Evolutionary conservation across 2,113 vertebrate genomes (phyloP), one percentile per base, ranked within the genome.

Genomic region (Columbina picui): DNA sequence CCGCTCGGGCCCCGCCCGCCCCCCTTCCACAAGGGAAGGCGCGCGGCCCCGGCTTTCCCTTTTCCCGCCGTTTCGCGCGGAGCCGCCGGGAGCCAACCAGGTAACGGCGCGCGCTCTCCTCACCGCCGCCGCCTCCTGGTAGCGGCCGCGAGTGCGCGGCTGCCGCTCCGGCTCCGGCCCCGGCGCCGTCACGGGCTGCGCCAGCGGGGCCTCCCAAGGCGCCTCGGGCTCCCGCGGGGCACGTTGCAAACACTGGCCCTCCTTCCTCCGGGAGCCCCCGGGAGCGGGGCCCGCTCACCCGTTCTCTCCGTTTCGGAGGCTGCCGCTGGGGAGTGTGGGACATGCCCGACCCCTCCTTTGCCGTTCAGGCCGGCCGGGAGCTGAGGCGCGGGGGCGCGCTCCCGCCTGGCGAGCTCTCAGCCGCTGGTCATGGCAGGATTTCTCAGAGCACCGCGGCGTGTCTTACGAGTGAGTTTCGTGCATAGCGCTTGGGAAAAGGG

Each of bases 11-110:
- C 4, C 60, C 77, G 10, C 60, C 43, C 4, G 26, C 60, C 60
- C 34, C 4, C 26, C 52, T 16, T 2, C 32, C 5, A 0, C 71
- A 2, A 56, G 43, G 26, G 7, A 2, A 14, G 21, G 61, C 6
- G 19, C 63, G 4, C 3, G 5, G 10, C 27, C 3, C 17, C 12
- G 0, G 12, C 1, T 17, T 76, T 56, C 9, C 18, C 18, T 68
- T 93, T 96, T 83, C 93, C 77, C 95, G 93, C 91, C 63, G 81
- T 8, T 26, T 71, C 32, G n/a, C 32, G 68, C 22, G 49, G 59
- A 53, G 89, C 53, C 0, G 65, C 29, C 4, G 41, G 64, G 36
- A 87, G 68, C 82, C 60, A 91, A 91, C 73, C 77, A 95, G 96
- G 93, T 96, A 96, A 93, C 71, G 85, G 78, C 81, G 77, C 64